Conservation (phyloP, 2,888 invertebrate species). For the Euplagia quadripunctaria region DNA sequence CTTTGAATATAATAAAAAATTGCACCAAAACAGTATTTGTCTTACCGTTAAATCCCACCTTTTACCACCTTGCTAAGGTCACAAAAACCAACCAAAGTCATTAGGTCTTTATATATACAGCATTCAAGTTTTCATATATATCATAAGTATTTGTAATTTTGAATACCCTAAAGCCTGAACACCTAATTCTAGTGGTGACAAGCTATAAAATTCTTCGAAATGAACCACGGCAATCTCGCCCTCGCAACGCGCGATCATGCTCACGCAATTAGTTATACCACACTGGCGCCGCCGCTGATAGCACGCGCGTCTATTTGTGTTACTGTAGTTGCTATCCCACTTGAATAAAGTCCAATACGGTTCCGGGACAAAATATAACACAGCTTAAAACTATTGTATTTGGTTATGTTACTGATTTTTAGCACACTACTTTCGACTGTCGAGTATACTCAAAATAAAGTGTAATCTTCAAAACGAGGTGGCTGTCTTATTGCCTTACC, state of each 20-base stretch:
- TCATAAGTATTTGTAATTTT: no score
- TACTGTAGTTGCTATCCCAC: neutral
- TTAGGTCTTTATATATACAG: no score
- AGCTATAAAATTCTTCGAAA: neutral
- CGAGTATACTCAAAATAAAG: no score
- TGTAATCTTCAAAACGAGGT: neutral
- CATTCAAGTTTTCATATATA: no score
- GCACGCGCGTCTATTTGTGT: conserved; percentile 1
- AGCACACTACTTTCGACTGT: no score
- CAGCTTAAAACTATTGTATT: neutral
- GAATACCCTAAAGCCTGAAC: no score
- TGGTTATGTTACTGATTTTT: neutral
- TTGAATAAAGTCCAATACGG: neutral
- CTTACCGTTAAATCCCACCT: no score
- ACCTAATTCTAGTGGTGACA: neutral
- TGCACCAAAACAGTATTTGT: no score
- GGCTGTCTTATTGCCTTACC: no score
- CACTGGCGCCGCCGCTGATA: neutral
- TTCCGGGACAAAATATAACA: neutral
- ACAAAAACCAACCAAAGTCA: no score
- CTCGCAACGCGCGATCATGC: neutral
- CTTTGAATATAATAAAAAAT: no score
- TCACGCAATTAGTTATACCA: neutral
- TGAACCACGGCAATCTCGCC: neutral
- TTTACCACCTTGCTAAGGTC: no score